These are phyloP conservation scores for Syncerus caffer DNA, from an alignment of 2,797 vertebrate species.

Conservation along the genomic window DNA sequence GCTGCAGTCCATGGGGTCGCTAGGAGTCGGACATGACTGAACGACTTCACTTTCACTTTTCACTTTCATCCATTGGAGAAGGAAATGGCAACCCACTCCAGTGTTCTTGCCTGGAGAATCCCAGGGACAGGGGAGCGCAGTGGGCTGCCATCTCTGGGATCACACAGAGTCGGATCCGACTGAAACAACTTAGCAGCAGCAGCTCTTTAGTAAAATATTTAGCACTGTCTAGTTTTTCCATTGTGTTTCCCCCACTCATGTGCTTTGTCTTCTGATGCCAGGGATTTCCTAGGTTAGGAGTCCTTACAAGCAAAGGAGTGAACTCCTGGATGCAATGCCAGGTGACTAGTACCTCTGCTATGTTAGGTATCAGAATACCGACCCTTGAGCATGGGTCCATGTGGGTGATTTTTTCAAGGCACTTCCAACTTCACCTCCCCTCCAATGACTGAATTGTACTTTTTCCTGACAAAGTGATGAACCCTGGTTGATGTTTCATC, in stretches of 20 bases:
- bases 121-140: too few relatives aligned
- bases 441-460: background rate
- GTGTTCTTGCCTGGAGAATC: too few relatives aligned
- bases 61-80: too few relatives aligned
- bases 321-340: background rate
- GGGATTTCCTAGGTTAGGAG: too few relatives aligned
- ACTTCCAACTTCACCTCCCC: fast-evolving
- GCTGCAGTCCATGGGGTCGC: too few relatives aligned
- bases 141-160: too few relatives aligned
- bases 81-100: too few relatives aligned
- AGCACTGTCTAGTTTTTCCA: background rate
- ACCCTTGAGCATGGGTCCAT: background rate
- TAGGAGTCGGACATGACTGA: too few relatives aligned
- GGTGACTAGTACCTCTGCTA: background rate
- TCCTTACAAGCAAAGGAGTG: background rate
- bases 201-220: background rate
- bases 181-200: too few relatives aligned
- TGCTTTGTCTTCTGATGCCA: background rate
- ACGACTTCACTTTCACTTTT: too few relatives aligned
- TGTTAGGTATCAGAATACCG: background rate
- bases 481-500: background rate
- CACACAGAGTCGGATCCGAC: too few relatives aligned
- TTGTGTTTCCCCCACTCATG: fast-evolving
- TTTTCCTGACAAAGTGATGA: background rate
- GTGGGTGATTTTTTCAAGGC: background rate